phyloP scores from a whole-genome alignment of 2,113 vertebrate genomes.

The Heterochromis multidens region DNA sequence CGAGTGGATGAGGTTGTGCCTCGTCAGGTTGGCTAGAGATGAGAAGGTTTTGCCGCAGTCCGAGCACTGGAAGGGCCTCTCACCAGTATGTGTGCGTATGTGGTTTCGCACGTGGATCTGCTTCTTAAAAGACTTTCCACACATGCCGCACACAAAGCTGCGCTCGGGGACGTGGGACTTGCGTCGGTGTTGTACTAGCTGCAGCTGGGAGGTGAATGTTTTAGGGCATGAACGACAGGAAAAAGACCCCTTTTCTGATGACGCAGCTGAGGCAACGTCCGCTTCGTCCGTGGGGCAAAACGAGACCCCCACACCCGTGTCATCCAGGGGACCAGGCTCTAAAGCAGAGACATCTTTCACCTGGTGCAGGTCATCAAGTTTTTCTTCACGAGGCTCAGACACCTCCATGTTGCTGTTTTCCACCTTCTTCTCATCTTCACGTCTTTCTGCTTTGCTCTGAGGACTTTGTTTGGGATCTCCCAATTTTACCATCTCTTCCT shows the following conservation, averaged over 20 bases:
- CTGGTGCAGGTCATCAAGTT: neutral
- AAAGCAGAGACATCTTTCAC: neutral
- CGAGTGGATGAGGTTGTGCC: constrained; percentile 85
- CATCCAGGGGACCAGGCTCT: neutral
- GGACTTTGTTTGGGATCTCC: constrained; percentile 1
- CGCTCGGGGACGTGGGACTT: constrained; percentile 78
- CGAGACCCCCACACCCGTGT: neutral
- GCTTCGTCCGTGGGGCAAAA: neutral
- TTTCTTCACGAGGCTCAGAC: neutral
- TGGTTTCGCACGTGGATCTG: constrained; percentile 87
- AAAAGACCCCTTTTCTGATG: constrained; percentile 43
- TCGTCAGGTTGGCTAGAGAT: constrained; percentile 83
- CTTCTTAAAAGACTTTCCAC: constrained; percentile 86
- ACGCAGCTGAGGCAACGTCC: constrained; percentile 37
- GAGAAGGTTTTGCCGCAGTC: constrained; percentile 88
- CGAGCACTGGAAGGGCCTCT: constrained; percentile 86
- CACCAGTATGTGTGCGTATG: constrained; percentile 86
- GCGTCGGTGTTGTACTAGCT: constrained; percentile 79
- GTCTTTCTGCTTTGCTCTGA: neutral
- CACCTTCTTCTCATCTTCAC: constrained; percentile 1
- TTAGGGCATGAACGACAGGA: constrained; percentile 80
- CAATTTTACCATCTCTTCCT: constrained; percentile 47
- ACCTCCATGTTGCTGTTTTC: neutral
- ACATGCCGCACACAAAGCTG: constrained; percentile 81
- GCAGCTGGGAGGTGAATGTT: constrained; percentile 76